phyloP scores from a whole-genome alignment of 2,888 invertebrate genomes.

The Catotricha subobsoleta region DNA sequence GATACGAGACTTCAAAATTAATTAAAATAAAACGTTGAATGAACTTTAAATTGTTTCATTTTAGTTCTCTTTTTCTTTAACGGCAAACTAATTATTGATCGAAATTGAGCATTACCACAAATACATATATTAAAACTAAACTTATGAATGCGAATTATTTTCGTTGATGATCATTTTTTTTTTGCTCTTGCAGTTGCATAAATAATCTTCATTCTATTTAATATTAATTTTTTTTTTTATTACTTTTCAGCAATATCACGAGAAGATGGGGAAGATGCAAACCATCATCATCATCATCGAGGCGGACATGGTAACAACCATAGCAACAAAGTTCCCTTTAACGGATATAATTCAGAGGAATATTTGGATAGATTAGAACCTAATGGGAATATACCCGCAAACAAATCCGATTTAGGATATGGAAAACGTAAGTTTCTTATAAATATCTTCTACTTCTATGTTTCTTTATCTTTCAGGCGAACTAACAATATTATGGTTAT shows the following conservation, averaged over 20 bases:
- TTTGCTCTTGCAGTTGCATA: background rate
- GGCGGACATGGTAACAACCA: slow-evolving; percentile 29
- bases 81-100: too few relatives aligned
- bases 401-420: slow-evolving; percentile 59
- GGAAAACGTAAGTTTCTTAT: slow-evolving; percentile 33
- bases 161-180: background rate
- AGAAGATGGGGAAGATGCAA: slow-evolving; percentile 65
- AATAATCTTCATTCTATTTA: too few relatives aligned
- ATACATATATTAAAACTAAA: too few relatives aligned
- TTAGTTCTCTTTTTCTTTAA: background rate
- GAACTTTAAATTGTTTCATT: background rate
- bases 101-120: too few relatives aligned
- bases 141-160: background rate
- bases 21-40: background rate
- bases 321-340: slow-evolving; percentile 66
- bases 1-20: too few relatives aligned
- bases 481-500: too few relatives aligned
- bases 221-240: too few relatives aligned
- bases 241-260: slow-evolving; percentile 82
- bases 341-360: slow-evolving; percentile 79
- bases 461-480: background rate
- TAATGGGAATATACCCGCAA: slow-evolving; percentile 81
- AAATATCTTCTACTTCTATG: slow-evolving; percentile 16
- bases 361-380: slow-evolving; percentile 84
- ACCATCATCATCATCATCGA: slow-evolving; percentile 35